Evolutionary conservation across 2,797 vertebrate genomes (phyloP), one percentile per base, ranked within the genome.

Genomic region (Siniperca scherzeri): DNA sequence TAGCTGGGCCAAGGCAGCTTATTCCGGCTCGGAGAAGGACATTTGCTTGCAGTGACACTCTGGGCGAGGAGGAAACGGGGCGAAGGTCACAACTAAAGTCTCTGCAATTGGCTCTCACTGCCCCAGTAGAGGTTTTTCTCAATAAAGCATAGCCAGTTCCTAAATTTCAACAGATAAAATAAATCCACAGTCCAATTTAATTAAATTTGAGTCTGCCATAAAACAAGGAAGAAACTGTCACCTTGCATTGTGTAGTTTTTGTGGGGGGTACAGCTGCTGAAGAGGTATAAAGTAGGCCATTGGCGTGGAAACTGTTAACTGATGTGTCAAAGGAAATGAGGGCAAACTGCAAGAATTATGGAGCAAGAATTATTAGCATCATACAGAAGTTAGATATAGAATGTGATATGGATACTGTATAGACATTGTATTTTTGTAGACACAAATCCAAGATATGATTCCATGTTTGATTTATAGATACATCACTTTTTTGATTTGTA

Each of bases 241-340:
- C 77, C 75, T 83, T 75, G 17, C 59, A 77, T 88, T 83, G 74
- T 83, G 55, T 44, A 50, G 25, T 68, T 70, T 76, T 40, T 56
- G 14, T 30, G 44, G 48, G 70, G 62, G 75, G 38, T 74, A 65
- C 67, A 87, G 79, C 3, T 12, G 62, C 65, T 71, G 74, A 87
- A 64, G 78, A 84, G 79, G 55, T 61, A 73, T 75, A 93, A 95
- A 93, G 77, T 94, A 93, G 95, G 91, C 90, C 91, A 93, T 48
- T 75, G 70, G 90, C 50, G 56, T 90, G 88, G 86, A 92, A 91
- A 89, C 69, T 86, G 82, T 83, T 86, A 85, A 88, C 82, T 79
- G 70, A 83, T 16, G 42, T 87, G 80, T 83, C 87, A 93, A 90
- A 80, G 67, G 76, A 93, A 95, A 94, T 62, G 82, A 93, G 91